Evolutionary conservation across 2,113 vertebrate genomes (phyloP), one percentile per base, ranked within the genome.

Genomic region (Verasper variegatus): DNA sequence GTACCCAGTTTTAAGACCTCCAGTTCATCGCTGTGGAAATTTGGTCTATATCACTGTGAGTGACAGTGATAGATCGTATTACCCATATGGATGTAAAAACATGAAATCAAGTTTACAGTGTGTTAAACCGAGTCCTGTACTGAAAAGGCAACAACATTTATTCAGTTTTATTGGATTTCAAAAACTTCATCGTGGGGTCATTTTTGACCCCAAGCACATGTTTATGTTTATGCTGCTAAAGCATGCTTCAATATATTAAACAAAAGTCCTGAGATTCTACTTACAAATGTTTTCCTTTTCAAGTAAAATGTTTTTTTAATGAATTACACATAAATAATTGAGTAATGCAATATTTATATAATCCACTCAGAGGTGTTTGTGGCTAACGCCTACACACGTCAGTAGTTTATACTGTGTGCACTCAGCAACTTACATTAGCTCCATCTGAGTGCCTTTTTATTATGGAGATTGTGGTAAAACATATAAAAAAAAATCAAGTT

Each of bases 311-410:
- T 84, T 67, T 27, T n/a, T 21, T 45, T 26, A 47, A 88, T 89
- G 79, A 82, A 86, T 82, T 80, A 86, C 64, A 69, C 60, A 74
- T 85, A 80, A 81, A 87, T 89, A 74, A 81, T 84, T 87, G 55
- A 90, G 58, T 56, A 80, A 88, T 78, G 66, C 76, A 70, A 82
- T 88, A 85, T 88, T 84, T 89, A 77, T 80, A 81, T 88, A 89
- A 88, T 87, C 58, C 80, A 85, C 77, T 85, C 65, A 81, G 71
- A 82, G 26, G 72, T 84, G 76, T 86, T 89, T 81, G 73, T 78
- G 80, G 7, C 42, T 51, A 73, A 72, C 18, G 61, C 76, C 76
- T 75, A 70, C 79, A 71, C 85, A 81, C 54, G 68, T 81, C 71
- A 61, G 58, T 74, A 51, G 61, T 75, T 85, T 71, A 80, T 62